Base-by-base conservation (phyloP, 2,113 vertebrate genomes). In the Tetrax tetrax region DNA sequence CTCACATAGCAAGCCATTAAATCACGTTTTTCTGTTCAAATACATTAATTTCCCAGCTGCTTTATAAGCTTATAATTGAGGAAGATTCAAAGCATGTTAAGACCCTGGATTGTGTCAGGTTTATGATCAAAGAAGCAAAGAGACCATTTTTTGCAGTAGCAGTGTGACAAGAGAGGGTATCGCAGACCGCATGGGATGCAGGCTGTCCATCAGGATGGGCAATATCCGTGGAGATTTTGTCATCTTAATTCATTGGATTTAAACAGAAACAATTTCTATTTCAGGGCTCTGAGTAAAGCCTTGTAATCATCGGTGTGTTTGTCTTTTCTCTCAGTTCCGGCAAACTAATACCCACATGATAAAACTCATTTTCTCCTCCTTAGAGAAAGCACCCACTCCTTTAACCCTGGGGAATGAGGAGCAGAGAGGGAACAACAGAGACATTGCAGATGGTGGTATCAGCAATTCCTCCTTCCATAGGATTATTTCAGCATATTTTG, bases 101-200 rank as follows among this genome's bases (percentile, higher is more conserved):
- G 37, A 85, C 17, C 8, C 6, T 25, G 12, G 15, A 28, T 57
- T 56, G 9, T 45, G 17, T 38, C 24, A 22, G 13, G 19, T 14
- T 68, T 69, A 24, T 57, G n/a, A 53, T 72, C 64, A 43, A 69
- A 72, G 33, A 68, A 56, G 19, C 10, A 70, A 63, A 93, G 23
- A 12, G 11, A 14, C 6, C 4, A 6, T 21, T 35, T 43, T 78
- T 45, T 66, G 27, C 10, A 25, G 24, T 85, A 66, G 7, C 14
- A 81, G 9, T 10, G 10, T 43, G 43, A 53, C 21, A 60, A 43
- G 41, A 72, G 31, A 69, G n/a, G 54, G 45, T 9, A 38, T 7
- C 2, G 5, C n/a, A 66, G 51, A 54, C 33, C 7, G 3, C 13
- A 31, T 0, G 4, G 56, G 28, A 25, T 0, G 0, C 0, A 2